These are phyloP conservation scores for Tragelaphus buxtoni DNA, from an alignment of 2,113 vertebrate genomes.

Conservation along the genomic window DNA sequence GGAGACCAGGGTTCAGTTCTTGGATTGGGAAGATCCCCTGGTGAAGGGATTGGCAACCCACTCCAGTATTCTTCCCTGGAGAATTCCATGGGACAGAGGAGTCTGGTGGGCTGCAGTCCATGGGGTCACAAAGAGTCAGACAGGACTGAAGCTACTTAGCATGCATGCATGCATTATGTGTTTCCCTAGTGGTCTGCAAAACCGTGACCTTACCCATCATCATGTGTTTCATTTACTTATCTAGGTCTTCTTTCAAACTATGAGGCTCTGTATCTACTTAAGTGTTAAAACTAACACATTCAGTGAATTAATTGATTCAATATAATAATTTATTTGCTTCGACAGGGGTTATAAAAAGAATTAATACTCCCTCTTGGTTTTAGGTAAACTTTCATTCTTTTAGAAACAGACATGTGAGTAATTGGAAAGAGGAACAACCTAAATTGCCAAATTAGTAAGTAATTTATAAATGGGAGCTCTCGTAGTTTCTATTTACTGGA, in stretches of 20 bases:
- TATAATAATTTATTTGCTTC: background rate
- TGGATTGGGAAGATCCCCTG: background rate
- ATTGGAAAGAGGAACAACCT: background rate
- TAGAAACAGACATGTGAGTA: background rate
- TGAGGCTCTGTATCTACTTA: background rate
- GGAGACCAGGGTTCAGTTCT: background rate
- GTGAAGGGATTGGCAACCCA: background rate
- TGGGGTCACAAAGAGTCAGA: background rate
- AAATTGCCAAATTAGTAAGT: background rate
- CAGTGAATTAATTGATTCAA: background rate
- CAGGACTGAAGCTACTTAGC: background rate
- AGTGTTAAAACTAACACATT: background rate
- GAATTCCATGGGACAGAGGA: background rate
- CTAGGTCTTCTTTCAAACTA: background rate
- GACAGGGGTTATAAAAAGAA: background rate
- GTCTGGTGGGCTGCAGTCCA: background rate
- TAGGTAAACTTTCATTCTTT: background rate
- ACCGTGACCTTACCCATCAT: background rate
- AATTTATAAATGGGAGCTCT: background rate
- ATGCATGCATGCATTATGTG: background rate
- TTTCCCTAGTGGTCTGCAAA: background rate
- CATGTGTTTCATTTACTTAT: background rate
- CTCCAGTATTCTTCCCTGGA: background rate
- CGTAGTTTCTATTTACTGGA: background rate
- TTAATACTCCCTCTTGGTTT: background rate